A percentile compares a stretch with the other conserved stretches of the same genome.
Conservation (phyloP, 1,140 invertebrate genomes). For the Globodera ellingtonae region DNA sequence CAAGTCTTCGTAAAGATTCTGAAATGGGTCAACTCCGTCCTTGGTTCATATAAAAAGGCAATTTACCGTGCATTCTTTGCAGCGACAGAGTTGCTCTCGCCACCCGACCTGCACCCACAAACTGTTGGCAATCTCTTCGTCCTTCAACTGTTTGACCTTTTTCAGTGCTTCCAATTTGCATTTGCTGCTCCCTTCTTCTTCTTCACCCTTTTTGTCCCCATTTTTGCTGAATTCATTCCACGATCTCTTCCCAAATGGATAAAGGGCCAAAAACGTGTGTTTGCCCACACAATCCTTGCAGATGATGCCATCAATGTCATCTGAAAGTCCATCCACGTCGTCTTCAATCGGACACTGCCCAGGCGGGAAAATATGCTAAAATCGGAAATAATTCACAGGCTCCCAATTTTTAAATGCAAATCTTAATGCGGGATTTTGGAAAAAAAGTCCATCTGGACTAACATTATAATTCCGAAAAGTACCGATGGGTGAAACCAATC, state of each 20-base stretch:
- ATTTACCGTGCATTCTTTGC: slow-evolving; percentile 42
- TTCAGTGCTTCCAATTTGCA: slow-evolving; percentile 36
- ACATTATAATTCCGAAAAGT: slow-evolving; percentile 4
- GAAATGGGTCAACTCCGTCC: slow-evolving; percentile 35
- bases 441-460: background rate
- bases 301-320: slow-evolving; percentile 38
- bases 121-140: background rate
- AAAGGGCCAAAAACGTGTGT: slow-evolving; percentile 44
- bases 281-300: slow-evolving; percentile 44
- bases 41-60: background rate
- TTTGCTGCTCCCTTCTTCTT: background rate
- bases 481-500: slow-evolving; percentile 84
- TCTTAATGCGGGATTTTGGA: slow-evolving; percentile 4
- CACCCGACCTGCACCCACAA: slow-evolving; percentile 32
- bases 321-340: slow-evolving; percentile 4
- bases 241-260: slow-evolving; percentile 13
- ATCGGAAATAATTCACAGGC: background rate
- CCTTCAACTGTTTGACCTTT: slow-evolving; percentile 6
- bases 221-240: background rate
- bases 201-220: slow-evolving; percentile 11
- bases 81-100: slow-evolving; percentile 43
- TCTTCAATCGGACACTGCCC: slow-evolving; percentile 1
- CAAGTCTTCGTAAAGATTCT: slow-evolving; percentile 50
- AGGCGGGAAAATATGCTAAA: slow-evolving; percentile 13
- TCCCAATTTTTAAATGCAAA: background rate